These are phyloP conservation scores for Spea multiplicata DNA, from an alignment of 2,113 vertebrate species.

Conservation along the genomic window DNA sequence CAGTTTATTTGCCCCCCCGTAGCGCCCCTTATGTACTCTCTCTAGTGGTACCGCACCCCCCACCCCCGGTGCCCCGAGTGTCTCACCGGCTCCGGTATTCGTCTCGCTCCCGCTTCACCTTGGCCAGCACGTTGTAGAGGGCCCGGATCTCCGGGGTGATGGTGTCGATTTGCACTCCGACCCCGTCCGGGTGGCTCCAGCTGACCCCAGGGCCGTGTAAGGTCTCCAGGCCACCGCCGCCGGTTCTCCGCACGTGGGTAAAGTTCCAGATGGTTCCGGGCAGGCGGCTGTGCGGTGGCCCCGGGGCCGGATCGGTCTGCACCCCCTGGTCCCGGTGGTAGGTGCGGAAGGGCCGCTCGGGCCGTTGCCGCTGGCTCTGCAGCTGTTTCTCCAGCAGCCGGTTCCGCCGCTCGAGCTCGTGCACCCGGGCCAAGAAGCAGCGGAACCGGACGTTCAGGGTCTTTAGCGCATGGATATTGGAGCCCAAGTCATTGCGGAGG, in stretches of 20 bases:
- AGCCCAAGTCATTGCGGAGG: slow-evolving; percentile 82
- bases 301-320: slow-evolving; percentile 69
- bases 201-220: slow-evolving; percentile 76
- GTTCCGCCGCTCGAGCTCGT: slow-evolving; percentile 83
- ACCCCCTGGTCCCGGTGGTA: slow-evolving; percentile 75
- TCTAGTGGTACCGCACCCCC: background rate
- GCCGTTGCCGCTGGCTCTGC: slow-evolving; percentile 66
- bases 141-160: slow-evolving; percentile 78
- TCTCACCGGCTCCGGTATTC: slow-evolving; percentile 73
- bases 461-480: slow-evolving; percentile 86
- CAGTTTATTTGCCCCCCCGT: no score
- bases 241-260: slow-evolving; percentile 79
- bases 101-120: slow-evolving; percentile 77
- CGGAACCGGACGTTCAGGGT: slow-evolving; percentile 87
- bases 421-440: slow-evolving; percentile 86
- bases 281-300: slow-evolving; percentile 64
- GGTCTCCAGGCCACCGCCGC: slow-evolving; percentile 74
- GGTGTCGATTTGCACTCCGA: slow-evolving; percentile 79
- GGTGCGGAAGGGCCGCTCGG: slow-evolving; percentile 59
- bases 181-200: slow-evolving; percentile 74
- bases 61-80: background rate
- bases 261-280: slow-evolving; percentile 87
- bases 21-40: no score
- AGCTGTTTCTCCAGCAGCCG: slow-evolving; percentile 79
- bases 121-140: slow-evolving; percentile 78